phyloP scores from a whole-genome alignment of 2,113 vertebrate genomes.

The Rhombomys opimus region DNA sequence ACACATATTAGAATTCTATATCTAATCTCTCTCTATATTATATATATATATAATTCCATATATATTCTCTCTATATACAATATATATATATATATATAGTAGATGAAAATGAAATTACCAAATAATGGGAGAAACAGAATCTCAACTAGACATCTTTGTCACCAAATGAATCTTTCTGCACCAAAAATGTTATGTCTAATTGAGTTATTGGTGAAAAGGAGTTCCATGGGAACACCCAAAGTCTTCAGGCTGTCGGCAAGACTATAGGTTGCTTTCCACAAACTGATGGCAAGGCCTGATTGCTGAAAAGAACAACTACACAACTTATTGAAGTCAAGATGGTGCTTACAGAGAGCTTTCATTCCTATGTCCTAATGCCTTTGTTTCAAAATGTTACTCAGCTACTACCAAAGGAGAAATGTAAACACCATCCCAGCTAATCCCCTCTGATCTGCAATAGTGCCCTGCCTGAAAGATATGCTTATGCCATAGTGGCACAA shows the following conservation, averaged over 20 bases:
- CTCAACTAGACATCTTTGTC: not conserved
- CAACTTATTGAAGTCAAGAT: not conserved
- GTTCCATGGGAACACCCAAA: not conserved
- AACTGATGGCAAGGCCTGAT: not conserved
- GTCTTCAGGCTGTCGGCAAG: not conserved
- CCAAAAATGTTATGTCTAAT: not conserved
- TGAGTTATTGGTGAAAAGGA: fast-evolving
- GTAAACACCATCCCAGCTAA: not conserved
- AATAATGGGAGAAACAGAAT: not conserved
- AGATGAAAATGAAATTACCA: not conserved
- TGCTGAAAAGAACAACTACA: not conserved
- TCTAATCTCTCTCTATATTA: no score
- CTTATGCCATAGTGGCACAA: not conserved
- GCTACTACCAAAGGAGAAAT: not conserved
- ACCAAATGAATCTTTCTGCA: not conserved
- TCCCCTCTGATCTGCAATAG: not conserved
- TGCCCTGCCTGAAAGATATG: not conserved
- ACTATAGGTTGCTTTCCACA: not conserved
- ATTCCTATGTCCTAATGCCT: not conserved
- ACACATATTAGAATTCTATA: no score
- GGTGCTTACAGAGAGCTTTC: not conserved
- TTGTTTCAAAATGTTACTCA: not conserved
- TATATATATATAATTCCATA: no score
- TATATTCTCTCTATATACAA: no score
- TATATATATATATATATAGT: no score